These are phyloP conservation scores for Nineta flava DNA, from an alignment of 2,888 invertebrate genomes.

Conservation along the genomic window DNA sequence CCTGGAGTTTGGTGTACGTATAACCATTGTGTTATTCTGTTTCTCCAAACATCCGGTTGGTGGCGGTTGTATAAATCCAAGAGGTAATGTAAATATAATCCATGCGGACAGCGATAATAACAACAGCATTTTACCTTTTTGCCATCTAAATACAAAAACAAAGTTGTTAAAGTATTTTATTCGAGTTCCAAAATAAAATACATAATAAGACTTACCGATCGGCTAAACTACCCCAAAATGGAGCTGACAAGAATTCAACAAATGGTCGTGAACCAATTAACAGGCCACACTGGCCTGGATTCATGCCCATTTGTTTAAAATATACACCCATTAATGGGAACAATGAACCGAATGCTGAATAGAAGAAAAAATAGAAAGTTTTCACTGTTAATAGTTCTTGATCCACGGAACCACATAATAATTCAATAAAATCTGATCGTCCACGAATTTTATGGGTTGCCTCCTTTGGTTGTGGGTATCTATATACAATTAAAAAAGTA, in stretches of 20 bases:
- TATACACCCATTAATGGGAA: conserved; percentile 98
- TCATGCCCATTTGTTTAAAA: conserved; percentile 99
- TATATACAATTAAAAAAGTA: conserved; percentile 23
- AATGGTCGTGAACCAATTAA: conserved; percentile 93
- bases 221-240: conserved; percentile 94
- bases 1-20: conserved; percentile 39
- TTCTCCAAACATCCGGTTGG: conserved; percentile 72
- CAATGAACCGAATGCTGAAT: conserved; percentile 94
- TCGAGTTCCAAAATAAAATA: too few relatives aligned
- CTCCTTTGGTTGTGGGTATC: conserved; percentile 75
- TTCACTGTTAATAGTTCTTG: conserved; percentile 89
- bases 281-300: conserved; percentile 85
- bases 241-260: conserved; percentile 92
- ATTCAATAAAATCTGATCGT: conserved; percentile 67
- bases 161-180: not conserved
- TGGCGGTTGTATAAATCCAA: conserved; percentile 90
- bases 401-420: conserved; percentile 68
- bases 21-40: conserved; percentile 45
- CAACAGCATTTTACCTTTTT: conserved; percentile 73
- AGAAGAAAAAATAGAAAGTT: conserved; percentile 98
- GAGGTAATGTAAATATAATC: conserved; percentile 91
- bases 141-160: conserved; percentile 37
- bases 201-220: conserved; percentile 41
- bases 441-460: conserved; percentile 82
- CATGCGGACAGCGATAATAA: conserved; percentile 84